These are phyloP conservation scores for Oryzias celebensis DNA, from an alignment of 2,113 vertebrate species.

Conservation along the genomic window DNA sequence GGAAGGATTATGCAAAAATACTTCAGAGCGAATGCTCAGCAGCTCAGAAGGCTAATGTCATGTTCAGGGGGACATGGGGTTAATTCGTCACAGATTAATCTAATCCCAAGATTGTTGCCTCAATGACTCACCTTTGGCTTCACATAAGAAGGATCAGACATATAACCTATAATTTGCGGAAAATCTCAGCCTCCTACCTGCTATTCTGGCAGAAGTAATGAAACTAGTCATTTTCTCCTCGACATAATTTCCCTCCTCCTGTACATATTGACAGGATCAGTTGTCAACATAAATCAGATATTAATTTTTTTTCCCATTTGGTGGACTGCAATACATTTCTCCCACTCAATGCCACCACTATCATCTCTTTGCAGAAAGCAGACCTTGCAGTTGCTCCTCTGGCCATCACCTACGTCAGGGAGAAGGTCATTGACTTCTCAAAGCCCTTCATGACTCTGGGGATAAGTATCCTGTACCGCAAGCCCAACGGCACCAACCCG, in stretches of 20 bases:
- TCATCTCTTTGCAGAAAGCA: constrained; percentile 86
- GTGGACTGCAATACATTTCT: constrained; percentile 14
- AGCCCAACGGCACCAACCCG: constrained; percentile 92
- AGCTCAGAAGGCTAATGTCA: constrained; percentile 27
- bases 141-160: constrained; percentile 29
- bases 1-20: constrained; percentile 23
- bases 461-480: constrained; percentile 97
- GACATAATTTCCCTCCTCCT: constrained; percentile 15
- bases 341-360: neutral
- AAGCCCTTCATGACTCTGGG: constrained; percentile 97
- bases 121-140: constrained; percentile 42
- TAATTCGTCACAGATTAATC: constrained; percentile 35
- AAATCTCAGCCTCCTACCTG: constrained; percentile 21
- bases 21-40: constrained; percentile 3
- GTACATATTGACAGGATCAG: constrained; percentile 30
- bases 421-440: constrained; percentile 99
- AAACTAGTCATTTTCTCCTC: constrained; percentile 29
- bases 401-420: constrained; percentile 95
- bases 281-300: constrained; percentile 48
- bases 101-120: constrained; percentile 39
- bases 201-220: constrained; percentile 42
- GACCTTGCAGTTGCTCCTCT: constrained; percentile 96
- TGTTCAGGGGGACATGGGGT: constrained; percentile 20
- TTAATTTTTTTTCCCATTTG: constrained; percentile 37
- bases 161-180: constrained; percentile 46